phyloP scores from a whole-genome alignment of 2,113 vertebrate species.

The Pipra filicauda region DNA sequence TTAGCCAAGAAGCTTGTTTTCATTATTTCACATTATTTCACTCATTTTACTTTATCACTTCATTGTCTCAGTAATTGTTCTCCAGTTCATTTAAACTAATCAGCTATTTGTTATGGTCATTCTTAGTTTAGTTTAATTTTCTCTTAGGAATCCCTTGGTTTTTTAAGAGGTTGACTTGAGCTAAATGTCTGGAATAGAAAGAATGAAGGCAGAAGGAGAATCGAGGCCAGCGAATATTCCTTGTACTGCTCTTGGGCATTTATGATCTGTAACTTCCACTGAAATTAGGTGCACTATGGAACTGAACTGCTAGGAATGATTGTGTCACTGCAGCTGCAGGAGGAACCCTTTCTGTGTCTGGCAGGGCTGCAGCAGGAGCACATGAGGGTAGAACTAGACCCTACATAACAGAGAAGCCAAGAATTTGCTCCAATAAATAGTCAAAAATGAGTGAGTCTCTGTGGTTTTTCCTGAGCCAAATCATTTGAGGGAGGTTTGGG shows the following conservation, averaged over 20 bases:
- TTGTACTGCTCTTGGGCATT: background rate
- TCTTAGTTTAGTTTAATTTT: background rate
- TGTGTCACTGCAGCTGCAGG: background rate
- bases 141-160: background rate
- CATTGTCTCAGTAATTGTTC: background rate
- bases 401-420: background rate
- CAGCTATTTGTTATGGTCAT: background rate
- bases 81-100: background rate
- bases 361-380: background rate
- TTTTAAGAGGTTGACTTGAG: background rate
- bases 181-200: background rate
- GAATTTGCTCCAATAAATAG: background rate
- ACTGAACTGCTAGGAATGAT: background rate
- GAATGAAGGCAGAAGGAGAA: background rate
- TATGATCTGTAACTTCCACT: background rate
- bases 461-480: background rate
- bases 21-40: conserved; percentile 8
- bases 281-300: background rate
- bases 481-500: too few relatives aligned
- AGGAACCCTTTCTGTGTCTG: background rate
- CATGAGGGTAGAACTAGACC: background rate
- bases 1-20: background rate
- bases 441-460: background rate
- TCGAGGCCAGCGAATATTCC: background rate
- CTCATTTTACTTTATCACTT: conserved; percentile 2